Evolutionary conservation across 2,888 invertebrate genomes (phyloP).

Genomic region (Amphiduros pacificus): DNA sequence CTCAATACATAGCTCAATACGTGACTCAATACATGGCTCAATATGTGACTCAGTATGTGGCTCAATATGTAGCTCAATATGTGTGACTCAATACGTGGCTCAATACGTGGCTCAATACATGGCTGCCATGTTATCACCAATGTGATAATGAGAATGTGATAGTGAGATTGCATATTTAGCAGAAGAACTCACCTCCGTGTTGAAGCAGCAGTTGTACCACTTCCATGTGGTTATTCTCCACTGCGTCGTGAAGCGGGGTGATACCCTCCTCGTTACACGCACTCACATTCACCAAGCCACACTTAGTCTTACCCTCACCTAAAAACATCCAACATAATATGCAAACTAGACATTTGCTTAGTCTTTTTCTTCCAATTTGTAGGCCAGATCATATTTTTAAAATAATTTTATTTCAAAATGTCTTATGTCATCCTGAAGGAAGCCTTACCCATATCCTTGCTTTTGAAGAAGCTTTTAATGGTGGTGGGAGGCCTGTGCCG

Average conservation of each 20-base stretch:
- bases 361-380: not conserved
- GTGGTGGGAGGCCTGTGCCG: slow-evolving; percentile 57
- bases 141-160: not conserved
- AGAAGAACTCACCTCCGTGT: slow-evolving; percentile 63
- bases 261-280: slow-evolving; percentile 62
- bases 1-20: too few relatives aligned
- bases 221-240: slow-evolving; percentile 61
- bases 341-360: not conserved
- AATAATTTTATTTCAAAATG: too few relatives aligned
- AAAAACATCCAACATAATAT: not conserved
- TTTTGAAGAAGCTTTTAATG: slow-evolving; percentile 39
- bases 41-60: too few relatives aligned
- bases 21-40: too few relatives aligned
- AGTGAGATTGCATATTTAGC: not conserved
- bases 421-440: too few relatives aligned
- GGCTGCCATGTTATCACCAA: not conserved
- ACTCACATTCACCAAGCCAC: slow-evolving; percentile 29
- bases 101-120: too few relatives aligned
- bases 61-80: too few relatives aligned
- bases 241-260: slow-evolving; percentile 72
- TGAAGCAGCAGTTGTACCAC: slow-evolving; percentile 66
- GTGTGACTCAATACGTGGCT: too few relatives aligned
- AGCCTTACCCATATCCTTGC: too few relatives aligned
- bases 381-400: too few relatives aligned
- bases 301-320: not conserved